Evolutionary conservation across 1,140 invertebrate genomes (phyloP).

Genomic region (Dufourea novaeangliae): DNA sequence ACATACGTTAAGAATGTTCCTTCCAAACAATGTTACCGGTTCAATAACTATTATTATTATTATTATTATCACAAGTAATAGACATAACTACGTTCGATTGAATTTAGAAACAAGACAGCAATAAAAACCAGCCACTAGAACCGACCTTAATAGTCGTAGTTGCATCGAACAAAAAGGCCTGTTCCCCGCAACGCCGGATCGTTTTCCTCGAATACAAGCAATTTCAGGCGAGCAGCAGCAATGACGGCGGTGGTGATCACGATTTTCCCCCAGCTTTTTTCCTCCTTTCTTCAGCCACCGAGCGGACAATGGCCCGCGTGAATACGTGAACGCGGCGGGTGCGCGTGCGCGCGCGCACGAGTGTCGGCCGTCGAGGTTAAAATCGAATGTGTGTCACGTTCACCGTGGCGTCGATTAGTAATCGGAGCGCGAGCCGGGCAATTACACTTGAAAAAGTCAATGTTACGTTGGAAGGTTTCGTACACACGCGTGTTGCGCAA

Average conservation of each 20-base stretch:
- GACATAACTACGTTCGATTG: neutral
- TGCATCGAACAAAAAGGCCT: neutral
- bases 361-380: conserved; percentile 34
- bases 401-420: conserved; percentile 61
- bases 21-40: neutral
- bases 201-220: neutral
- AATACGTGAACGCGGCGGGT: conserved; percentile 17
- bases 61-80: neutral
- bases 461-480: conserved; percentile 62
- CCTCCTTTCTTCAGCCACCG: neutral
- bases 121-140: neutral
- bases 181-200: neutral
- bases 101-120: neutral
- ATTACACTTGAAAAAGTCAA: conserved; percentile 68
- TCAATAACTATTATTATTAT: neutral
- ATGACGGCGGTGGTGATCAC: neutral
- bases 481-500: conserved; percentile 56
- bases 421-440: conserved; percentile 59
- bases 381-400: conserved; percentile 68
- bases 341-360: conserved; percentile 24
- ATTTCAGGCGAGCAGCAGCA: too few relatives aligned
- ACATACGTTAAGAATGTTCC: too few relatives aligned
- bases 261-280: conserved; percentile 13
- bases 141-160: neutral
- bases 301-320: conserved; percentile 34